Base-by-base conservation (phyloP, 2,888 invertebrate genomes). In the Lasioglossum malachurum region DNA sequence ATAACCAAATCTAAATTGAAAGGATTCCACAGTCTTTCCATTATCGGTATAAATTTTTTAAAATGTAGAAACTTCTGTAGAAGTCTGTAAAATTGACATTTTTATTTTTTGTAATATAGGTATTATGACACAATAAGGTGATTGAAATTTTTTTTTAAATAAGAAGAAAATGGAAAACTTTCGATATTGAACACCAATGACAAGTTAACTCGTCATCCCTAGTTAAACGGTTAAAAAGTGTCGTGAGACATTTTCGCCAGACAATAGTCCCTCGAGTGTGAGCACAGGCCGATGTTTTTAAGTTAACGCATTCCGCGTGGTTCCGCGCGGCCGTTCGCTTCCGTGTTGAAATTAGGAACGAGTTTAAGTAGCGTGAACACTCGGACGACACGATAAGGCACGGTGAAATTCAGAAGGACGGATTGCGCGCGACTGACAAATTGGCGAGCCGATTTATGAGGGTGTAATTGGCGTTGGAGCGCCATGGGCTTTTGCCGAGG, bases 391-490 rank as follows among this genome's bases (percentile, higher is more conserved):
- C 90, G 92, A 92, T 93, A 92, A 90, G 89, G 90, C 87, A 87
- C 89, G 90, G 73, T 86, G 90, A 93, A 91, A 92, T 92, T 91
- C 89, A 87, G 87, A 87, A 88, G 87, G 89, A 84, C 82, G 88
- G 84, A 91, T 90, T 87, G 89, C 82, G 86, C 83, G 85, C 80
- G 76, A 79, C 89, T 91, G 93, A 93, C 91, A 93, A 93, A 93
- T 93, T 92, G 91, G 88, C 89, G 90, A 87, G 84, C 86, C 92
- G 93, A 92, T 93, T 93, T 93, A 93, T 90, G 91, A 91, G 88
- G 89, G 88, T 92, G 91, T 93, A 93, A 93, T 93, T 93, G 92
- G 87, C 88, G 88, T 82, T 84, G 89, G 86, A 78, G 88, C 82
- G 87, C 72, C 73, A 75, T 69, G 77, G 77, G 77, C 31, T 80